Base-by-base conservation (phyloP, 2,113 vertebrate species). In the Oreochromis aureus region DNA sequence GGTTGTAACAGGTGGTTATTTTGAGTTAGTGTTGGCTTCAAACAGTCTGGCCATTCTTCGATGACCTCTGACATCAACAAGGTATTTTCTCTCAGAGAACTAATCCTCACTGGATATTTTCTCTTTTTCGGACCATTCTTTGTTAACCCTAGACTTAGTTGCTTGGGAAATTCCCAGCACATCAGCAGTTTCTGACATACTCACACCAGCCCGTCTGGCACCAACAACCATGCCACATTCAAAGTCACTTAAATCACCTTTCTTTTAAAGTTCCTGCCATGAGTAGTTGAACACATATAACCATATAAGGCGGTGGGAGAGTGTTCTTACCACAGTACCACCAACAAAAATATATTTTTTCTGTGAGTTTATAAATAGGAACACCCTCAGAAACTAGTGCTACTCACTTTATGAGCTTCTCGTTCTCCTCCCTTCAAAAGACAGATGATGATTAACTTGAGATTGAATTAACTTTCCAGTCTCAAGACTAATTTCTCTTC, bases 251-350 rank as follows among this genome's bases (percentile, higher is more conserved):
- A 71, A 46, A 44, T 71, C 8, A 71, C 66, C 7, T 27, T 46
- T 46, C 66, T 71, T 71, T 22, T 24, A 71, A 41, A 44, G 13
- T 71, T 46, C n/a, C 39, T 46, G 66, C 39, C 13, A 46, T 73
- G 22, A 71, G 39, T 44, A 46, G 66, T 27, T 18, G 41, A 73
- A 48, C 0, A 48, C 69, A 4, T 71, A 71, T 71, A 24, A 22
- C 3, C 22, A 46, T n/a, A 73, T 10, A 27, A 46, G 22, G 5
- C 9, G 0, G 0, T 46, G 16, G 66, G n/a, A 41, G 66, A 9
- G 63, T 44, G n/a, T 0, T 41, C 11, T 41, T 69, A 69, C 7
- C 63, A 71, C 36, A 44, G 36, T 71, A 71, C n/a, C 63, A 24
- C 11, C 36, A 44, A 22, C n/a, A 44, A 44, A 22, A 44, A 44